Evolutionary conservation across 2,888 invertebrate species (phyloP), one percentile per base, ranked within the genome.

Genomic region (Acanthosepion pharaonis): DNA sequence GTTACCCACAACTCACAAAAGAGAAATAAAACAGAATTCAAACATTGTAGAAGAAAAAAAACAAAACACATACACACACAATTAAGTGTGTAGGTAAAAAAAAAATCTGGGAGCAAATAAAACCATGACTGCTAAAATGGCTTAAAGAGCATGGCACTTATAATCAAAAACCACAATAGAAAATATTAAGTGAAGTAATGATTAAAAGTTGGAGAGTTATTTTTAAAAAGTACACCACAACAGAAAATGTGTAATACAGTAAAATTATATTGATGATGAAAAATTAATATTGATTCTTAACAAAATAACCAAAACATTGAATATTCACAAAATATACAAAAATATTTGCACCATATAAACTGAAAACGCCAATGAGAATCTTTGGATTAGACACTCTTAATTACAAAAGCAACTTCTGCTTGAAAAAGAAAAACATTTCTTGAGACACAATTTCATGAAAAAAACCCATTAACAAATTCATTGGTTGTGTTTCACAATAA

Each of bases 401-500:
- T n/a, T n/a, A 78, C n/a, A 33, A 78, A 78, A 78, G 33, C 78
- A 33, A n/a, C 9, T 33, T 33, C 33, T 78, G 78, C n/a, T 78
- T 78, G 78, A 11, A 78, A 78, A n/a, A 8, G 15, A 78, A 15
- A 78, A 78, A 78, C 33, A 23, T 1, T 78, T 78, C 15, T 78
- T n/a, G 78, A 78, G n/a, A 78, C 78, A 28, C n/a, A 9, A 78
- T 78, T n/a, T 78, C 11, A 78, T 33, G 33, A 33, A 5, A 78
- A 78, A 78, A 78, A n/a, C n/a, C n/a, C 78, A 78, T 78, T 78
- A 78, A 59, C 11, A 78, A 78, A 78, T 78, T 78, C 78, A 78
- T 78, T 78, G 5, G n/a, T n/a, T 78, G 78, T 33, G 33, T 78
- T 78, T 78, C 78, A 78, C 11, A 33, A 78, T 15, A 15, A n/a